These are phyloP conservation scores for Autographa gamma DNA, from an alignment of 2,888 invertebrate species.

Conservation along the genomic window DNA sequence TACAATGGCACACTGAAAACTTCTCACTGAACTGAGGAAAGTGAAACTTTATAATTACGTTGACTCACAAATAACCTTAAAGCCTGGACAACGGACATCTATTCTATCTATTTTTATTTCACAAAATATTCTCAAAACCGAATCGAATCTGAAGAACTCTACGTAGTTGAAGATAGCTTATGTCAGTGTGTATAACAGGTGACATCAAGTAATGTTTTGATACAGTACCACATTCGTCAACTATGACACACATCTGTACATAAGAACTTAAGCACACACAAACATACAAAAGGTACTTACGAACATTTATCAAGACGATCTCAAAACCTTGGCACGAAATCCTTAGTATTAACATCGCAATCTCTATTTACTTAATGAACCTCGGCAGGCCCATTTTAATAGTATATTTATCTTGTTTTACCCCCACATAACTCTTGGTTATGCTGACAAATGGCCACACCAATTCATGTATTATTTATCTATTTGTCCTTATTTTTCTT, in stretches of 20 bases:
- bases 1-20: no score
- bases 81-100: no score
- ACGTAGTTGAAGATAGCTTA: no score
- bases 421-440: constrained; percentile 40
- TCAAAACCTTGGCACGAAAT: background rate
- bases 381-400: constrained; percentile 11
- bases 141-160: no score
- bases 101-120: no score
- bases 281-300: background rate
- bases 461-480: constrained; percentile 72
- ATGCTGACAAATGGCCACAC: constrained; percentile 58
- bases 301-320: background rate
- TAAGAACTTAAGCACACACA: background rate
- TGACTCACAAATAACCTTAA: no score
- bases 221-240: background rate
- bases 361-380: constrained; percentile 24
- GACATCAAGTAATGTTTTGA: no score
- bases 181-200: no score
- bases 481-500: constrained; percentile 67
- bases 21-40: no score
- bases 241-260: background rate
- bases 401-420: constrained; percentile 23
- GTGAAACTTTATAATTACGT: no score
- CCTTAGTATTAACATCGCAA: background rate
- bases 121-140: no score